Conservation (phyloP, 2,797 vertebrate species). For the Coregonus suidteri region DNA sequence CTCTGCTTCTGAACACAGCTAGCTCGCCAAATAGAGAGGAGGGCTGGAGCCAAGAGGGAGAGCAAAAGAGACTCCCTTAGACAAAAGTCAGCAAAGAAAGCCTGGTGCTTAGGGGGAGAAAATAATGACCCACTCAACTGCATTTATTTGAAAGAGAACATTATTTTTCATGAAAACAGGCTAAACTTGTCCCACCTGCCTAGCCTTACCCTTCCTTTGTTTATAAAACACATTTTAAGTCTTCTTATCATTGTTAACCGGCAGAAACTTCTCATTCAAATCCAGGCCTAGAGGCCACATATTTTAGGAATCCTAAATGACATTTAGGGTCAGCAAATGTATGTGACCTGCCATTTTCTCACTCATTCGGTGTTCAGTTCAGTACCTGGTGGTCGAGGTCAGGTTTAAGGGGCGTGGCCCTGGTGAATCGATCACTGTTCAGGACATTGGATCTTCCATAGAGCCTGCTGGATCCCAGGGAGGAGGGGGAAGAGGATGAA, state of each 20-base stretch:
- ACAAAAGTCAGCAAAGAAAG: neutral
- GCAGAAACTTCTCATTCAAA: neutral
- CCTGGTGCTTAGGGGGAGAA: neutral
- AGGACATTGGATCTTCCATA: constrained; percentile 75
- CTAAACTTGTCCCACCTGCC: neutral
- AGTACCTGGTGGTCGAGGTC: constrained; percentile 88
- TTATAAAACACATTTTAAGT: too few species aligned
- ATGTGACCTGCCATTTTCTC: neutral
- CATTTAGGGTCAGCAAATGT: neutral
- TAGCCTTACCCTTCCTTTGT: too few species aligned
- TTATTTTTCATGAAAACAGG: neutral
- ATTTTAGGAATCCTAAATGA: neutral
- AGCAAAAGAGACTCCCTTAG: neutral
- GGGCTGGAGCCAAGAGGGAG: neutral
- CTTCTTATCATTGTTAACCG: too few species aligned
- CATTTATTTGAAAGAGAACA: neutral
- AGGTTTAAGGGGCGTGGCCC: constrained; percentile 82
- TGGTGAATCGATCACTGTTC: constrained; percentile 79
- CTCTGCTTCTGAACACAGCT: neutral
- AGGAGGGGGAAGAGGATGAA: constrained; percentile 60
- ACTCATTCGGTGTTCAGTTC: neutral
- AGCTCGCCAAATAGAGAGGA: neutral
- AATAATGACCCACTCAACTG: neutral
- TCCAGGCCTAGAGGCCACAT: neutral
- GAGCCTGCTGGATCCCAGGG: constrained; percentile 67